Evolutionary conservation across 2,113 vertebrate genomes (phyloP).

Genomic region (Plectropomus leopardus): DNA sequence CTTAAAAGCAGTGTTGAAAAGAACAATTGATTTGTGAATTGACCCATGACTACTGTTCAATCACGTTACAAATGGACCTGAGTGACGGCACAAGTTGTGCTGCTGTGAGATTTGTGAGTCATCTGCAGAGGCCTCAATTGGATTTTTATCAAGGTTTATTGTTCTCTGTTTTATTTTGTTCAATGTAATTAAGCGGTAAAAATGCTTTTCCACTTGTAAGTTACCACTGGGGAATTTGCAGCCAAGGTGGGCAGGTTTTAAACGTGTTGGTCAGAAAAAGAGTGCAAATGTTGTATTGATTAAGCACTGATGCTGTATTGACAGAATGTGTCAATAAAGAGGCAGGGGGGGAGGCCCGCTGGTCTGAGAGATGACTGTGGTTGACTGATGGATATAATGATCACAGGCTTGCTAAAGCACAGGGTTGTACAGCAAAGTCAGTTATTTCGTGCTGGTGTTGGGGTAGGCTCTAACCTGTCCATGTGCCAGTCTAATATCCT

Average conservation of each 20-base stretch:
- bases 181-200: constrained; percentile 48
- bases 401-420: constrained; percentile 20
- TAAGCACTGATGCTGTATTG: constrained; percentile 67
- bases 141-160: constrained; percentile 8
- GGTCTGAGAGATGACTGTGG: constrained; percentile 22
- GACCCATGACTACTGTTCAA: constrained; percentile 25
- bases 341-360: constrained; percentile 22
- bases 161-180: constrained; percentile 8
- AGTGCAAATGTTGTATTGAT: constrained; percentile 57
- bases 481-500: background rate
- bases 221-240: constrained; percentile 25
- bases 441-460: background rate
- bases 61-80: constrained; percentile 1
- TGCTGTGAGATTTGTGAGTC: constrained; percentile 9
- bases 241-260: constrained; percentile 48
- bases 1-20: constrained; percentile 5
- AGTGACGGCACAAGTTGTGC: constrained; percentile 1
- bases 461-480: background rate
- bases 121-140: background rate
- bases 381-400: constrained; percentile 28
- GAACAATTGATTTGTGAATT: constrained; percentile 27
- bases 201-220: constrained; percentile 42
- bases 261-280: constrained; percentile 43
- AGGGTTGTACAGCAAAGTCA: constrained; percentile 13
- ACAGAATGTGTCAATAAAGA: constrained; percentile 43